phyloP scores from a whole-genome alignment of 2,888 invertebrate genomes.

The Phania funesta region DNA sequence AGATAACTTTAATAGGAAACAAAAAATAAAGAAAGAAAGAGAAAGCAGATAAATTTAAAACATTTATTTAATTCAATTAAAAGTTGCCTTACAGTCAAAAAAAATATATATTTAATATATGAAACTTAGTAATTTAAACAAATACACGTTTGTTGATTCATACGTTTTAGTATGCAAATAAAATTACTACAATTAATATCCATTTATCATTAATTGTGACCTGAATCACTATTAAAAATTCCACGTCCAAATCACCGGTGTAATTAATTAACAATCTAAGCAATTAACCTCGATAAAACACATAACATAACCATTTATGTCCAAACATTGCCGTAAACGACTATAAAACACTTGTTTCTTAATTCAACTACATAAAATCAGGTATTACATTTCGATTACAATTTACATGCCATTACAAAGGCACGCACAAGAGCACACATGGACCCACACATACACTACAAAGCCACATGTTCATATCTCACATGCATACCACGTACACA shows the following conservation, averaged over 20 bases:
- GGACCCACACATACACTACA: not conserved
- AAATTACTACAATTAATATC: not conserved
- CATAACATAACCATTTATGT: not conserved
- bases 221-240: conserved; percentile 12
- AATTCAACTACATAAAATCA: conserved; percentile 36
- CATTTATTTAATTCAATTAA: no score
- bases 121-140: no score
- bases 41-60: no score
- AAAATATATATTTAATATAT: no score
- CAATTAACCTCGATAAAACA: conserved; percentile 49
- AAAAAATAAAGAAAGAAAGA: no score
- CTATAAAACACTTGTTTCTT: conserved; percentile 4
- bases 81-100: no score
- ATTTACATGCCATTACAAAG: conserved; percentile 40
- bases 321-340: not conserved
- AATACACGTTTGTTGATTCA: not conserved
- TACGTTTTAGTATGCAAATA: not conserved
- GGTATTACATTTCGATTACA: conserved; percentile 37
- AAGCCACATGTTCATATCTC: not conserved
- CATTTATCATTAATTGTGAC: conserved; percentile 15
- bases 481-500: not conserved
- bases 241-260: conserved; percentile 10
- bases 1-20: no score
- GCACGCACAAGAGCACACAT: not conserved
- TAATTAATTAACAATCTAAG: conserved; percentile 44